Base-by-base conservation (phyloP, 2,888 invertebrate species). In the Calliopum simillimum region DNA sequence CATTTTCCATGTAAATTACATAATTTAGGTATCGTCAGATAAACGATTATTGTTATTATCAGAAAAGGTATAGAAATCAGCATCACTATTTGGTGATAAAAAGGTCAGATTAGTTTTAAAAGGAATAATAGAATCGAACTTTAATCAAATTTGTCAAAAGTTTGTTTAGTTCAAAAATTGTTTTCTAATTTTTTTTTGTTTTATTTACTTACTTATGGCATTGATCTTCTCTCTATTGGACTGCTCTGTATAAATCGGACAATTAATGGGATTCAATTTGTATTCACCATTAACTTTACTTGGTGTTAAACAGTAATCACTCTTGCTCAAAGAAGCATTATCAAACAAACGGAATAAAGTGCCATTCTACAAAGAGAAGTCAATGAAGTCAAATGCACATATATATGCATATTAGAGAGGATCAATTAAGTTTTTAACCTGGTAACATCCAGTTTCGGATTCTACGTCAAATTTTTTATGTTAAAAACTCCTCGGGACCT, bases 1-100 rank as follows among this genome's bases (percentile, higher is more conserved):
- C 91, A 91, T 86, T 90, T 89, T n/a, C 92, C 92, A 79, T 93
- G 93, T 2, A 93, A 86, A 83, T 92, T 93, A 69, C 90, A 85
- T 43, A 92, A 83, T 71, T 93, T 92, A 0, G 91, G 90, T 63
- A 93, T 88, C 33, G 90, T 84, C 0, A 90, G 89, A 82, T 93
- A 93, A 5, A 93, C 91, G 63, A 91, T 74, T 76, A 93, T 90
- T 2, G 93, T 93, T 0, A 89, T 87, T 51, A 92, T 77, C 2
- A 94, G 87, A 76, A 92, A 93, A 4, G 92, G 91, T 64, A 92
- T 89, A 0, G 93, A 93, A 11, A 92, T 84, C 2, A 91, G 83
- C 79, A 92, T 88, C 69, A 92, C 93, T 92, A 85, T 8, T 33
- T 6, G 33, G n/a, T 8, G 33, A 33, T 8, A 33, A 33, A 33